Percentiles rank a stretch among this genome's conserved stretches.
Evolutionary conservation across 1,140 invertebrate species (phyloP).

Genomic region (Colletes gigas): DNA sequence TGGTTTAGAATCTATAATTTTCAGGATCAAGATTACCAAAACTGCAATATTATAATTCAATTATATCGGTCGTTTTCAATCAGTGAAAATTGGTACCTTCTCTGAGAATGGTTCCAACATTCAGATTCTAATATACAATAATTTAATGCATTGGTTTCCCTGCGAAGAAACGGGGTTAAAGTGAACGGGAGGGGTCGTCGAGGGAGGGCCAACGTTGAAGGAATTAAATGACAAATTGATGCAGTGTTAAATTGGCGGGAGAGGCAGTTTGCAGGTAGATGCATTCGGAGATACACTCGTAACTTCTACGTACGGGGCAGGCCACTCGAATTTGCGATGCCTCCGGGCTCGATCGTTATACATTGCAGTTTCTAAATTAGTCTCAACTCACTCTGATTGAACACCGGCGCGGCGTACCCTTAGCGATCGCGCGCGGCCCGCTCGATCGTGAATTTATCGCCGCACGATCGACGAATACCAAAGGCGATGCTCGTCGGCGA

Average conservation of each 20-base stretch:
- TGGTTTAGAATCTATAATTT: too few species aligned
- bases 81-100: too few species aligned
- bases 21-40: too few species aligned
- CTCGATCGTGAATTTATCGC: slow-evolving; percentile 58
- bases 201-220: slow-evolving; percentile 11
- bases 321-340: slow-evolving; percentile 56
- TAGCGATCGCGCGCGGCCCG: slow-evolving; percentile 37
- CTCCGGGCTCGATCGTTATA: slow-evolving; percentile 55
- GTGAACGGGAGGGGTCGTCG: too few species aligned
- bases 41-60: too few species aligned
- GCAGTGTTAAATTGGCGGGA: slow-evolving; percentile 55
- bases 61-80: too few species aligned
- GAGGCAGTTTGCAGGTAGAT: slow-evolving; percentile 54
- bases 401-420: slow-evolving; percentile 34
- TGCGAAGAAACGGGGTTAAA: too few species aligned
- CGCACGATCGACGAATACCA: slow-evolving; percentile 53
- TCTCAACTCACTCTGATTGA: slow-evolving; percentile 60
- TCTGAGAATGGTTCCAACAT: too few species aligned
- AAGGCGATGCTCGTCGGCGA: slow-evolving; percentile 34
- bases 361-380: slow-evolving; percentile 64
- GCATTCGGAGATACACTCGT: slow-evolving; percentile 58
- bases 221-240: slow-evolving; percentile 64
- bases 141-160: too few species aligned
- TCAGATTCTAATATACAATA: too few species aligned
- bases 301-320: slow-evolving; percentile 50